Evolutionary conservation across 2,797 vertebrate genomes (phyloP).

Genomic region (Corythornis leucogaster): DNA sequence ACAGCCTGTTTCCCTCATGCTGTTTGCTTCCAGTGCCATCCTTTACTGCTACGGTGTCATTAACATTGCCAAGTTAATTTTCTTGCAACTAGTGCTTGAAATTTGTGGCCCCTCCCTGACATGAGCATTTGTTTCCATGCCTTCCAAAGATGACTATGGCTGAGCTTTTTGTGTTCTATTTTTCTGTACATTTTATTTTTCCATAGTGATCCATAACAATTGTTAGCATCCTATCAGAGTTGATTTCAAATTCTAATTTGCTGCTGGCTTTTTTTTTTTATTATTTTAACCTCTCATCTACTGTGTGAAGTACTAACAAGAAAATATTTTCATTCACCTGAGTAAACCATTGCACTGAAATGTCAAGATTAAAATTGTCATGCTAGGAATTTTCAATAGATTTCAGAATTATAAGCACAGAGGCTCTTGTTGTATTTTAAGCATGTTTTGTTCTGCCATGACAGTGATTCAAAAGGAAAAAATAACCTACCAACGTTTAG

Average conservation of each 20-base stretch:
- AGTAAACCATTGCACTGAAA: constrained; percentile 15
- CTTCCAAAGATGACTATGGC: constrained; percentile 47
- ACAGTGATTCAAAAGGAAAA: not conserved
- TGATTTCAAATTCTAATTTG: constrained; percentile 65
- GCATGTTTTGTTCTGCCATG: not conserved
- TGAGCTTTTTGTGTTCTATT: constrained; percentile 62
- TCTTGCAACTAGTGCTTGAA: constrained; percentile 67
- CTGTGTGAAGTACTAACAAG: constrained; percentile 69
- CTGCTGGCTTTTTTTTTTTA: constrained; percentile 55
- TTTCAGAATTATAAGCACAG: not conserved
- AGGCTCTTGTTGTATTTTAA: not conserved
- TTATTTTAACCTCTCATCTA: constrained; percentile 64
- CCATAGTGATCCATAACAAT: constrained; percentile 42
- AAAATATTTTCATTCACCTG: constrained; percentile 61
- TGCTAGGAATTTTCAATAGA: not conserved
- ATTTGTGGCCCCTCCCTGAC: constrained; percentile 23
- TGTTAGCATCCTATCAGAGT: constrained; percentile 37
- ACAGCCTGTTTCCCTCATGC: constrained; percentile 56
- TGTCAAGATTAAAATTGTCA: not conserved
- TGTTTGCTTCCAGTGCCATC: constrained; percentile 75
- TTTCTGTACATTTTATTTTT: constrained; percentile 64
- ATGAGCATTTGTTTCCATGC: constrained; percentile 62
- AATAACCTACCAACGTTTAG: not conserved
- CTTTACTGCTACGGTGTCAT: constrained; percentile 72
- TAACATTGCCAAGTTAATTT: constrained; percentile 73